Evolutionary conservation across 1,140 invertebrate genomes (phyloP), one percentile per base, ranked within the genome.

Genomic region (Solen grandis): DNA sequence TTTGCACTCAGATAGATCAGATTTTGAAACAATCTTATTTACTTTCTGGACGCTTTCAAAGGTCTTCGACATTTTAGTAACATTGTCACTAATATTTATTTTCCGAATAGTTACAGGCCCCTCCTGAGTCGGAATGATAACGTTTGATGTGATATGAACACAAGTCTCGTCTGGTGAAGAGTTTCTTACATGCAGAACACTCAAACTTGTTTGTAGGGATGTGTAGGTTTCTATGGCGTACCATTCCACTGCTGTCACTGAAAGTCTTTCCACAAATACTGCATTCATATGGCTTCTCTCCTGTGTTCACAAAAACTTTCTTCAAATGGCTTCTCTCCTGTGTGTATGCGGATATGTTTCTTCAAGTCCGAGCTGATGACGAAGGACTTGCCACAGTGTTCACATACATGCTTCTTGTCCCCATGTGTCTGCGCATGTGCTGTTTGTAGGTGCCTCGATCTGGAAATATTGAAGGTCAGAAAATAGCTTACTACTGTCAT

Each of bases 381-480:
- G 31, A 80, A 80, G 1, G 68, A 72, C 52, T 80, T 80, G 4
- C 77, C 77, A 62, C 77, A 80, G 65, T 80, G 77, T 31, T 72
- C 66, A 25, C 77, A 80, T 0, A 73, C 50, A 25, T 78, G 63
- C 19, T 46, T 36, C 65, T 69, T 78, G 25, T 57, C 54, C 65
- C 75, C 25, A 60, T 33, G 35, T 78, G 75, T 3, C 75, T 33
- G 52, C 60, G 52, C 19, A 41, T 10, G 62, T 78, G 75, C 41
- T 78, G 63, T n/a, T 36, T 50, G 35, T 38, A 69, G 4, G 55
- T 78, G 0, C 75, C 54, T 5, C 54, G 63, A 29, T 76, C 73
- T 76, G 60, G 33, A 65, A 65, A 74, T 3, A 69, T n/a, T 13
- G 10, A 13, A 54, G 22, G 29, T 59, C 10, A 27, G 27, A 5